These are phyloP conservation scores for Drosophila birchii DNA, from an alignment of 2,888 invertebrate genomes.

Conservation along the genomic window DNA sequence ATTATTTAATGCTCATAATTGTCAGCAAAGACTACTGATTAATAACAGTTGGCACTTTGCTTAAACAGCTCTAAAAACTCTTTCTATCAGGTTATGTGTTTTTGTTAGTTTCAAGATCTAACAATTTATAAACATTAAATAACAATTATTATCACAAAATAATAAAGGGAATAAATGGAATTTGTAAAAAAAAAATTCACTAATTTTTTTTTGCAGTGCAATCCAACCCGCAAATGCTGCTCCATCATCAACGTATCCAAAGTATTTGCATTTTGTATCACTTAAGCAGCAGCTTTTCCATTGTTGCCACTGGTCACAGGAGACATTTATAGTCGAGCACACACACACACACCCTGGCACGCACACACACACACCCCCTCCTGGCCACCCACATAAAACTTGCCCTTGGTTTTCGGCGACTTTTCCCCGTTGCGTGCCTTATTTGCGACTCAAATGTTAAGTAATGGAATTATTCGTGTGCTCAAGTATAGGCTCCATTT, in stretches of 20 bases:
- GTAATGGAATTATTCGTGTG: conserved; percentile 72
- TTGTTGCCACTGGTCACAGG: conserved; percentile 68
- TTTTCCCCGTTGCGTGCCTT: conserved; percentile 29
- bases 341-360: conserved; percentile 21
- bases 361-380: conserved; percentile 10
- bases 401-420: conserved; percentile 36
- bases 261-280: conserved; percentile 80
- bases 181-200: too few relatives aligned
- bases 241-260: conserved; percentile 59
- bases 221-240: neutral
- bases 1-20: neutral
- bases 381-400: conserved; percentile 33
- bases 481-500: conserved; percentile 54
- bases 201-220: neutral
- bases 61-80: neutral
- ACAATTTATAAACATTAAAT: too few relatives aligned
- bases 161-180: too few relatives aligned
- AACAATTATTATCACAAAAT: too few relatives aligned
- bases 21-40: too few relatives aligned
- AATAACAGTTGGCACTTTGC: neutral
- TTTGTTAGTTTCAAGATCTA: neutral
- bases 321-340: conserved; percentile 71
- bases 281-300: conserved; percentile 71
- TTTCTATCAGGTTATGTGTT: neutral
- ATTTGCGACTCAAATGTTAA: conserved; percentile 73